Conservation (phyloP, 2,797 vertebrate genomes). For the Columba guinea region DNA sequence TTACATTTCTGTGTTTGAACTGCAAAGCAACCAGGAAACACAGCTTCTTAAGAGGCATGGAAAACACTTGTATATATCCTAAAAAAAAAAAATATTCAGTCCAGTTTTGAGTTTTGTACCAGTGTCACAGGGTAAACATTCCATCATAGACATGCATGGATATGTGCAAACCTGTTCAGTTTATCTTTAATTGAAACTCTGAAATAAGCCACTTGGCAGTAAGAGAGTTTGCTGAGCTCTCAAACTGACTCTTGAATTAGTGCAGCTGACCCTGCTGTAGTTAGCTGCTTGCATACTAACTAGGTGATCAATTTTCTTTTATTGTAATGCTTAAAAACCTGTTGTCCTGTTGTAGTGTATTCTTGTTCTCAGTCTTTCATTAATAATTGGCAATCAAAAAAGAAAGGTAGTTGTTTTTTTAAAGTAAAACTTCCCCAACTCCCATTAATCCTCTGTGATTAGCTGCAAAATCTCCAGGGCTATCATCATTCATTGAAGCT, state of each 20-base stretch:
- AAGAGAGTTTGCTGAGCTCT: conserved; percentile 37
- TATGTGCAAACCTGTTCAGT: conserved; percentile 34
- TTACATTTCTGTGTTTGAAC: background rate
- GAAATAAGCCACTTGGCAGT: conserved; percentile 59
- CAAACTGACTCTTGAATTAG: conserved; percentile 53
- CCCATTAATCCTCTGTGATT: conserved; percentile 61
- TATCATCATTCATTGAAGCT: conserved; percentile 7
- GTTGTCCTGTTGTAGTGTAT: background rate
- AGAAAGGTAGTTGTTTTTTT: background rate
- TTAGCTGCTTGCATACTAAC: conserved; percentile 53
- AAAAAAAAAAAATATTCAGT: background rate
- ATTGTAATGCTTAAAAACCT: conserved; percentile 38
- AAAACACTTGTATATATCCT: background rate
- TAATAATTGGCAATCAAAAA: conserved; percentile 63
- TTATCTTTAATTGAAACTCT: conserved; percentile 72
- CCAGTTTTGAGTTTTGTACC: background rate
- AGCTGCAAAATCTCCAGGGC: conserved; percentile 26
- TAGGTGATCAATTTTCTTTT: conserved; percentile 56
- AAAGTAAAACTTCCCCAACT: conserved; percentile 12
- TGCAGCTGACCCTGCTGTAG: conserved; percentile 18
- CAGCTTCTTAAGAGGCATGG: background rate
- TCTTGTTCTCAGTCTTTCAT: conserved; percentile 49
- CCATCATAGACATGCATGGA: background rate
- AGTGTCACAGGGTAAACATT: background rate
- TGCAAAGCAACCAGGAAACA: background rate